These are phyloP conservation scores for Lordiphosa andalusiaca DNA, from an alignment of 2,888 invertebrate species.

Conservation along the genomic window DNA sequence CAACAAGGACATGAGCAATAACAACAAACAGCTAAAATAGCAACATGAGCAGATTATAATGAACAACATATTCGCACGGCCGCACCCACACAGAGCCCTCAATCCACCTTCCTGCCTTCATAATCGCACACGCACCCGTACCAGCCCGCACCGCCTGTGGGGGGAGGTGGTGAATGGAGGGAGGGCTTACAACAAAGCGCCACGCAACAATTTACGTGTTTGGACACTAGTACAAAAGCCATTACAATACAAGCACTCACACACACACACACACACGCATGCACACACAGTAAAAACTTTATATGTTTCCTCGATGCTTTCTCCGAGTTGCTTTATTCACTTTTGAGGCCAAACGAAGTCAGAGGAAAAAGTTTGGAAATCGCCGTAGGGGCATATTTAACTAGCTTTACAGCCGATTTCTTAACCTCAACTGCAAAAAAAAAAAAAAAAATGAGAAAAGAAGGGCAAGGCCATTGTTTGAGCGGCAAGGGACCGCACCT, in stretches of 20 bases:
- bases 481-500: slow-evolving; percentile 46
- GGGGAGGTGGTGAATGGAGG: not conserved
- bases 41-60: slow-evolving; percentile 74
- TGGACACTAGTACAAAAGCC: slow-evolving; percentile 73
- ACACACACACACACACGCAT: slow-evolving; percentile 10
- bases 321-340: slow-evolving; percentile 10
- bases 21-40: slow-evolving; percentile 71
- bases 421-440: slow-evolving; percentile 18
- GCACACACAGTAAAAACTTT: slow-evolving; percentile 36
- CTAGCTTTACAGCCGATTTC: slow-evolving; percentile 60
- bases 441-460: slow-evolving; percentile 13
- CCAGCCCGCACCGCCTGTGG: slow-evolving; percentile 3
- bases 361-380: slow-evolving; percentile 51
- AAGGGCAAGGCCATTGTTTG: slow-evolving; percentile 28
- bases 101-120: slow-evolving; percentile 13
- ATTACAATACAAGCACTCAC: slow-evolving; percentile 59
- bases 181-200: slow-evolving; percentile 49
- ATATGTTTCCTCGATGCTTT: slow-evolving; percentile 43
- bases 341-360: slow-evolving; percentile 1
- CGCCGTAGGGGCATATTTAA: slow-evolving; percentile 69
- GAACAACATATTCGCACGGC: slow-evolving; percentile 74
- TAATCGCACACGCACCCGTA: slow-evolving; percentile 34
- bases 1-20: slow-evolving; percentile 65
- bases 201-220: slow-evolving; percentile 73
- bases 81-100: slow-evolving; percentile 53